These are phyloP conservation scores for Micrastur ruficollis DNA, from an alignment of 2,797 vertebrate genomes.

Conservation along the genomic window DNA sequence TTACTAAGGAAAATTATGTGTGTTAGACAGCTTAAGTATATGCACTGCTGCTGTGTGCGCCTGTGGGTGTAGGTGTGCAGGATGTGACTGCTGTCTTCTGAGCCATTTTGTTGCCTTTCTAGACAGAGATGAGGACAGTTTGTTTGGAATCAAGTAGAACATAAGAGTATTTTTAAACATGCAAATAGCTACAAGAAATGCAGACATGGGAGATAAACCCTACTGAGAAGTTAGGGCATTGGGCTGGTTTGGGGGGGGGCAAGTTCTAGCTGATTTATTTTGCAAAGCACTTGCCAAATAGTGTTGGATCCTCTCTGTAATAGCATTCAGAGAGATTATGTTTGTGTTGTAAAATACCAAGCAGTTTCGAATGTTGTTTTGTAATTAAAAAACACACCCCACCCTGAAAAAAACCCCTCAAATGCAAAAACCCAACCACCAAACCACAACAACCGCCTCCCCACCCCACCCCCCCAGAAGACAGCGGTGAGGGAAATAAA, in stretches of 20 bases:
- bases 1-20: conserved; percentile 44
- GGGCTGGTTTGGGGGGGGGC: not conserved
- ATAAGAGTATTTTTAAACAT: conserved; percentile 42
- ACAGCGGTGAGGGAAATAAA: not conserved
- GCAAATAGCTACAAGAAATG: not conserved
- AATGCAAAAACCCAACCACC: not conserved
- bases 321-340: not conserved
- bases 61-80: conserved; percentile 33
- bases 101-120: conserved; percentile 52
- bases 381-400: not conserved
- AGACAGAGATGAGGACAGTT: conserved; percentile 37
- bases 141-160: conserved; percentile 51
- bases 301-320: not conserved
- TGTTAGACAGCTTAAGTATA: conserved; percentile 62
- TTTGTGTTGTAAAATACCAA: not conserved
- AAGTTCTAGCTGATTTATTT: not conserved
- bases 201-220: not conserved
- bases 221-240: not conserved
- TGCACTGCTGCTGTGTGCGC: conserved; percentile 7
- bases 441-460: too few species aligned
- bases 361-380: not conserved
- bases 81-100: conserved; percentile 57
- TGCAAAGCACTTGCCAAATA: not conserved
- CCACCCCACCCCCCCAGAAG: not conserved
- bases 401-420: too few species aligned